Conservation (phyloP, 2,888 invertebrate species). For the Brassicogethes aeneus region DNA sequence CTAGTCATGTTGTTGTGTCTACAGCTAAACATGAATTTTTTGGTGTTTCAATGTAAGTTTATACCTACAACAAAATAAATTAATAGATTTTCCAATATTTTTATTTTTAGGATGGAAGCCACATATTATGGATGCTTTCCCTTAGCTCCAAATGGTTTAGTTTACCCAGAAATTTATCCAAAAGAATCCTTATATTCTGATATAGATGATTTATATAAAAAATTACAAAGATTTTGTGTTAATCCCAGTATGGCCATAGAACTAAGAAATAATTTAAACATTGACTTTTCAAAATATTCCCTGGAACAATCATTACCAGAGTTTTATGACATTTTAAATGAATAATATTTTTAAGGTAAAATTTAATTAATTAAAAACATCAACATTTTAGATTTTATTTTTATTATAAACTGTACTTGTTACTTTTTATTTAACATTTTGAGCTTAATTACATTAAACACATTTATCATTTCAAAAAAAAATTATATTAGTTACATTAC, state of each 20-base stretch:
- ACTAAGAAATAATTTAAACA: slow-evolving; percentile 32
- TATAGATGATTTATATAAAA: slow-evolving; percentile 47
- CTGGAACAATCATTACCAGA: slow-evolving; percentile 19
- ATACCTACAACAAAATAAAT: background rate
- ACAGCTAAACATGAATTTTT: slow-evolving; percentile 70
- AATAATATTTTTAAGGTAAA: too few relatives aligned
- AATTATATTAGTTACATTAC: slow-evolving; percentile 5
- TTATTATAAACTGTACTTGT: background rate
- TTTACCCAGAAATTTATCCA: slow-evolving; percentile 66
- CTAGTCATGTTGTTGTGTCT: slow-evolving; percentile 58
- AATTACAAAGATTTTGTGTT: slow-evolving; percentile 45
- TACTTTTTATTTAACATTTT: background rate
- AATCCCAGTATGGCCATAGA: slow-evolving; percentile 39
- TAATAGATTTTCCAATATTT: background rate
- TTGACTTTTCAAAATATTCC: slow-evolving; percentile 37
- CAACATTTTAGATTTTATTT: background rate
- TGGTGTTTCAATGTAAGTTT: slow-evolving; percentile 61
- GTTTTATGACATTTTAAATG: background rate
- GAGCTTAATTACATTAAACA: slow-evolving; percentile 4
- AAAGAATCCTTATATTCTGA: slow-evolving; percentile 51
- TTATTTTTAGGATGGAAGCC: slow-evolving; percentile 54
- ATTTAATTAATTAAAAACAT: too few relatives aligned
- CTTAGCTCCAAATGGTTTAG: slow-evolving; percentile 56
- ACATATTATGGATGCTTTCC: slow-evolving; percentile 60
- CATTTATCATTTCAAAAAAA: slow-evolving; percentile 5